These are phyloP conservation scores for Callipepla squamata DNA, from an alignment of 2,113 vertebrate genomes.

Conservation along the genomic window DNA sequence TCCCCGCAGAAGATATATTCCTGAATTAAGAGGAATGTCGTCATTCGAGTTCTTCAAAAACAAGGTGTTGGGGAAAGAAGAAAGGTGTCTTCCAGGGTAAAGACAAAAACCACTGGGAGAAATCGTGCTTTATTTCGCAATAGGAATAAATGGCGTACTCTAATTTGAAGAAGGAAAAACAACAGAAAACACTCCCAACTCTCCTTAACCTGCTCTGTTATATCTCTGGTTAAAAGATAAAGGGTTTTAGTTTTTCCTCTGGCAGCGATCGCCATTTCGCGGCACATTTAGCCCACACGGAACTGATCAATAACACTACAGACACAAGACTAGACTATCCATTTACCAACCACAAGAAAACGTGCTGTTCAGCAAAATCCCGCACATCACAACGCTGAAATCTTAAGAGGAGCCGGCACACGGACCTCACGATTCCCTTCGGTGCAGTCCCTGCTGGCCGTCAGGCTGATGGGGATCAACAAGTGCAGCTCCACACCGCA, in stretches of 20 bases:
- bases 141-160: neutral
- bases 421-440: neutral
- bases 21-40: neutral
- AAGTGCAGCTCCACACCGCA: neutral
- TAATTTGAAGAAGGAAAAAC: neutral
- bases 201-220: slow-evolving; percentile 13
- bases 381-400: slow-evolving; percentile 51
- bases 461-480: neutral
- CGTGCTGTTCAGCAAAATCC: slow-evolving; percentile 81
- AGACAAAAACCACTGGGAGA: neutral
- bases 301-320: slow-evolving; percentile 84
- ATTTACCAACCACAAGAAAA: slow-evolving; percentile 84
- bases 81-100: neutral
- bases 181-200: neutral
- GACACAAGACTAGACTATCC: slow-evolving; percentile 82
- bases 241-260: slow-evolving; percentile 63
- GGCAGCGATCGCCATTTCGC: slow-evolving; percentile 79
- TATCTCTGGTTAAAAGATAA: slow-evolving; percentile 46
- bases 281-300: slow-evolving; percentile 76
- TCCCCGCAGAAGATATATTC: neutral
- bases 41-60: neutral
- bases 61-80: neutral
- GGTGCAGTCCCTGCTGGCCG: neutral
- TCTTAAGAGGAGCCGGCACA: neutral
- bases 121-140: rapidly evolving